Conservation (phyloP, 2,797 vertebrate genomes). For the Argya squamiceps region DNA sequence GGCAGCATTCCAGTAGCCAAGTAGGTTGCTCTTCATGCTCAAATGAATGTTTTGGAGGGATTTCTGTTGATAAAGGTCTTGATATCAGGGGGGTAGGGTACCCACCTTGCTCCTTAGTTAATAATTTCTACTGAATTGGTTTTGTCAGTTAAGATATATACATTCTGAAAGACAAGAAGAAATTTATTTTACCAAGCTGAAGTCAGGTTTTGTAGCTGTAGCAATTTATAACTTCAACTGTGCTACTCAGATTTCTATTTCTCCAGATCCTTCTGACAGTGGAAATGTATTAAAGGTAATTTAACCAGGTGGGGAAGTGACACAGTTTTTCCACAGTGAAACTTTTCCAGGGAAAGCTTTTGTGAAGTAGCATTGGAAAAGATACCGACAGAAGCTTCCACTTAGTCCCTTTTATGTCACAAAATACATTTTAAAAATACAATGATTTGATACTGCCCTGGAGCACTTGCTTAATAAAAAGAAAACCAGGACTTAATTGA, state of each 20-base stretch:
- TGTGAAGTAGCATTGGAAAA: conserved; percentile 21
- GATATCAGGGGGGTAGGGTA: not conserved
- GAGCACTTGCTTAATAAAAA: conserved; percentile 20
- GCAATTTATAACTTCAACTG: not conserved
- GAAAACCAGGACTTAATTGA: conserved; percentile 3
- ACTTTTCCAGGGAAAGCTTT: conserved; percentile 25
- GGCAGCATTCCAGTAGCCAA: too few relatives aligned
- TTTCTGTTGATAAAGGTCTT: not conserved
- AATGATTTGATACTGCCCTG: not conserved
- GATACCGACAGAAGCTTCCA: not conserved
- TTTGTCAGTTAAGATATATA: not conserved
- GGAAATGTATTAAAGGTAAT: not conserved
- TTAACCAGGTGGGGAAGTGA: not conserved
- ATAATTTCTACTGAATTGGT: not conserved
- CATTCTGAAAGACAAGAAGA: not conserved
- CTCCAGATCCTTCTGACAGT: not conserved
- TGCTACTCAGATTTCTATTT: not conserved
- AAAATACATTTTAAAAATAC: not conserved
- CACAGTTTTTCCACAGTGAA: conserved; percentile 18
- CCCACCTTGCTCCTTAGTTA: not conserved
- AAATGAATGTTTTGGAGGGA: not conserved
- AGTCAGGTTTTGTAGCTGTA: not conserved
- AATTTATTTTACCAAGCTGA: not conserved
- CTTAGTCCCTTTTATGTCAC: not conserved
- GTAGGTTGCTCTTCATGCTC: not conserved